Percentiles rank a stretch among this genome's conserved stretches.
Conservation (phyloP, 2,888 invertebrate species). For the Cetonia aurata region DNA sequence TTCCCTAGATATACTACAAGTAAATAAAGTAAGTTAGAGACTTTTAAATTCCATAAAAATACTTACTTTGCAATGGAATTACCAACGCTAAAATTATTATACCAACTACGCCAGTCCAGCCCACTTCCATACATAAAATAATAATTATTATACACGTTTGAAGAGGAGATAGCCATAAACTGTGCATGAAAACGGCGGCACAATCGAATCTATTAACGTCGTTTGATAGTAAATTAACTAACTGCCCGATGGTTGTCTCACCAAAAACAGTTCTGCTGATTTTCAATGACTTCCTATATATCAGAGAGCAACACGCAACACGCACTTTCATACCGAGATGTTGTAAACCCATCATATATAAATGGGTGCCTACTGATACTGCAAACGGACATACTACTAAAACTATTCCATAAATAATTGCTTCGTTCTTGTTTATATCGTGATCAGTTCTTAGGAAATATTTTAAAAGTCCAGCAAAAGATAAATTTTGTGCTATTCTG, state of each 20-base stretch:
- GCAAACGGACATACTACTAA: conserved; percentile 68
- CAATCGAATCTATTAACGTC: conserved; percentile 87
- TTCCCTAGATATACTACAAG: conserved; percentile 81
- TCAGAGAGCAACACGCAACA: conserved; percentile 84
- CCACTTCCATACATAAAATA: conserved; percentile 68
- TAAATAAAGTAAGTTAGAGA: too few relatives aligned
- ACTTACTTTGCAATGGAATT: conserved; percentile 64
- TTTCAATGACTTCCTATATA: conserved; percentile 78
- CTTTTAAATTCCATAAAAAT: not conserved
- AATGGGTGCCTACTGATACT: conserved; percentile 69
- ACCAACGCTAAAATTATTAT: conserved; percentile 64
- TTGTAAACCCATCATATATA: conserved; percentile 88
- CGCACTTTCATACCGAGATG: conserved; percentile 89
- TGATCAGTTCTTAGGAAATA: conserved; percentile 70
- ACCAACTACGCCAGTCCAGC: conserved; percentile 66
- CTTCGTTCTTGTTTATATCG: conserved; percentile 59
- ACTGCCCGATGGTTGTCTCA: conserved; percentile 70
- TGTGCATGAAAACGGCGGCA: conserved; percentile 89
- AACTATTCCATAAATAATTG: conserved; percentile 82
- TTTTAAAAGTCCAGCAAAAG: conserved; percentile 74
- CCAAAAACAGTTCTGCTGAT: conserved; percentile 70
- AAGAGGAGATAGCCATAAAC: conserved; percentile 79
- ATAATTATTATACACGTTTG: conserved; percentile 72
- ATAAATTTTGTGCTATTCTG: conserved; percentile 63
- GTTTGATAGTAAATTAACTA: conserved; percentile 72